Evolutionary conservation across 2,113 vertebrate species (phyloP), one percentile per base, ranked within the genome.

Genomic region (Nesogale talazaci): DNA sequence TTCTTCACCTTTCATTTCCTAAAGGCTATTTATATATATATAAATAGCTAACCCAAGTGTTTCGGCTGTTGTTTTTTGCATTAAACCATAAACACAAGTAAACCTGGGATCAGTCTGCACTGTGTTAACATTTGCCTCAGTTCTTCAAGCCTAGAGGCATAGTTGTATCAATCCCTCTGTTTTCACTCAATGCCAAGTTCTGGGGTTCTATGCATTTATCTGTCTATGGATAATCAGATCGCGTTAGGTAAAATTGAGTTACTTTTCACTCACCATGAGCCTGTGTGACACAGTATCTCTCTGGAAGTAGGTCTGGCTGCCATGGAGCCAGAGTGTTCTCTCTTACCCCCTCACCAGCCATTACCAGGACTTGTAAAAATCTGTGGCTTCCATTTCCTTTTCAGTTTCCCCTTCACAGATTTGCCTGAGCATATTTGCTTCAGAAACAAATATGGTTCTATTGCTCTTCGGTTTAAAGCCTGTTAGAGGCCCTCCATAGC

Each of bases 401-500:
- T 34, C 22, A 65, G 34, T 91, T 90, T 65, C 57, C 67, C 63
- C 5, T 38, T 94, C 25, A 72, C 34, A 67, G 57, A 40, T 78
- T 86, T 86, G 17, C 76, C 27, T 72, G 61, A 88, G 56, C 46
- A n/a, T 40, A 86, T 9, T 72, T n/a, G n/a, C n/a, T 88, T 90
- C 82, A 34, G 38, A 91, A 82, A 88, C 82, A 88, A 36, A 81
- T 72, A 34, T 15, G 61, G 79, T 46, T 85, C 38, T 80, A 52
- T 91, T 56, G 70, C 57, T 80, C 67, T 93, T 65, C 57, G 79
- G 16, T 83, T 72, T 83, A 79, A 93, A 83, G 34, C 25, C 52
- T 15, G 63, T 95, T 19, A 40, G 36, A 27, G 38, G 52, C 1
- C 57, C 17, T 3, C 20, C 6, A 57, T 25, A 14, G 22, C 75